These are phyloP conservation scores for Epinephelus lanceolatus DNA, from an alignment of 2,113 vertebrate genomes.

Conservation along the genomic window DNA sequence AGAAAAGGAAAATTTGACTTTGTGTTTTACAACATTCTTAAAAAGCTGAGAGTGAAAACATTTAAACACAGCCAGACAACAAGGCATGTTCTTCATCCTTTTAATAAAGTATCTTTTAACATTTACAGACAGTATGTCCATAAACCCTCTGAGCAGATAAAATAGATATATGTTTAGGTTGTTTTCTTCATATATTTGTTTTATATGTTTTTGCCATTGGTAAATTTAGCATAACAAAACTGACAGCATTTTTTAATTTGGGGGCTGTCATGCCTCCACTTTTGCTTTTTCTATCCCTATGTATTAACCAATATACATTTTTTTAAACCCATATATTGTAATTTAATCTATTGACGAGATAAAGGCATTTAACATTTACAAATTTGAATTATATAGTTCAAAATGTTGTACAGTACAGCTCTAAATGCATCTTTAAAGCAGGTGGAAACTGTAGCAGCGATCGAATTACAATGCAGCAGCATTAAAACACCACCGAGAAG, in stretches of 20 bases:
- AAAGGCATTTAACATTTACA: conserved; percentile 31
- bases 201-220: conserved; percentile 19
- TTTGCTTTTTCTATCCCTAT: conserved; percentile 11
- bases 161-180: conserved; percentile 58
- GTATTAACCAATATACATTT: neutral
- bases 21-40: conserved; percentile 70
- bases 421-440: conserved; percentile 48
- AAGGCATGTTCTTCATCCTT: conserved; percentile 57
- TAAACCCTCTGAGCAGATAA: conserved; percentile 62
- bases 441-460: conserved; percentile 38
- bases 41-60: conserved; percentile 74
- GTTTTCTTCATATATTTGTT: conserved; percentile 28
- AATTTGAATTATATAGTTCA: conserved; percentile 10
- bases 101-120: conserved; percentile 64
- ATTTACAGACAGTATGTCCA: conserved; percentile 57
- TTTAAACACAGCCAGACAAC: conserved; percentile 53
- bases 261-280: conserved; percentile 23
- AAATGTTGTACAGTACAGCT: conserved; percentile 20
- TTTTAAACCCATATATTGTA: neutral
- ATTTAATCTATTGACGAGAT: neutral
- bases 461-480: conserved; percentile 18
- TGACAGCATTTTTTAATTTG: conserved; percentile 55
- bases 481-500: conserved; percentile 18
- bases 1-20: conserved; percentile 60
- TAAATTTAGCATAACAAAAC: conserved; percentile 47